Percentiles rank a stretch among this genome's conserved stretches.
Evolutionary conservation across 2,113 vertebrate genomes (phyloP).

Genomic region (Eretmodus cyanostictus): DNA sequence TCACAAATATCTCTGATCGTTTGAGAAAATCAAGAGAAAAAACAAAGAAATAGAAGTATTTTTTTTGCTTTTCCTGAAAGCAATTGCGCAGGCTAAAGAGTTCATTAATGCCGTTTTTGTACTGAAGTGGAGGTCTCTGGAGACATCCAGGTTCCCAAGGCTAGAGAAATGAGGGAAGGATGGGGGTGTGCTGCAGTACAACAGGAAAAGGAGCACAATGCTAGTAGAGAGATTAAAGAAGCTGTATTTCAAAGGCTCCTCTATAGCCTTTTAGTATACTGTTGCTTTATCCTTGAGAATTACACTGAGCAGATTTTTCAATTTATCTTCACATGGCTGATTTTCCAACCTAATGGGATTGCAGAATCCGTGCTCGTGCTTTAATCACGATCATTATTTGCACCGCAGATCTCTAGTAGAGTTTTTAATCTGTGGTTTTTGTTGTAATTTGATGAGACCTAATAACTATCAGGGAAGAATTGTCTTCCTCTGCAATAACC

Average conservation of each 20-base stretch:
- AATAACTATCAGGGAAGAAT: not conserved
- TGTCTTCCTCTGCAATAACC: not conserved
- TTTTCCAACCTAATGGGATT: not conserved
- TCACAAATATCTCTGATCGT: conserved; percentile 34
- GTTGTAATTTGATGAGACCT: not conserved
- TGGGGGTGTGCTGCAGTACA: conserved; percentile 21
- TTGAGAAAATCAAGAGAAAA: conserved; percentile 41
- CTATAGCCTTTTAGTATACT: conserved; percentile 34
- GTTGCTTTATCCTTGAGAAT: conserved; percentile 32
- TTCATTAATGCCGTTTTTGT: conserved; percentile 63
- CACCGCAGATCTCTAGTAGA: not conserved
- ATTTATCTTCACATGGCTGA: conserved; percentile 13
- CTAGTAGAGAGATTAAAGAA: conserved; percentile 41
- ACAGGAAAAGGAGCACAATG: conserved; percentile 27
- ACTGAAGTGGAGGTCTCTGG: conserved; percentile 48
- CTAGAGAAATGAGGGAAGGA: conserved; percentile 40
- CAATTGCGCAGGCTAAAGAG: conserved; percentile 55
- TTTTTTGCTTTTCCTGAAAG: conserved; percentile 51
- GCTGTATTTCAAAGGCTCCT: conserved; percentile 52
- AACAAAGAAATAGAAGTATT: conserved; percentile 26
- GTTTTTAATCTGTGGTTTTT: not conserved
- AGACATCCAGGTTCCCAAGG: conserved; percentile 36
- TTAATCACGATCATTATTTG: conserved; percentile 14
- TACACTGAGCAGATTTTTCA: conserved; percentile 15
- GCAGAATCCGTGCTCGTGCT: not conserved